These are phyloP conservation scores for Acipenser transmontanus DNA, from an alignment of 2,797 vertebrate species.

Conservation along the genomic window DNA sequence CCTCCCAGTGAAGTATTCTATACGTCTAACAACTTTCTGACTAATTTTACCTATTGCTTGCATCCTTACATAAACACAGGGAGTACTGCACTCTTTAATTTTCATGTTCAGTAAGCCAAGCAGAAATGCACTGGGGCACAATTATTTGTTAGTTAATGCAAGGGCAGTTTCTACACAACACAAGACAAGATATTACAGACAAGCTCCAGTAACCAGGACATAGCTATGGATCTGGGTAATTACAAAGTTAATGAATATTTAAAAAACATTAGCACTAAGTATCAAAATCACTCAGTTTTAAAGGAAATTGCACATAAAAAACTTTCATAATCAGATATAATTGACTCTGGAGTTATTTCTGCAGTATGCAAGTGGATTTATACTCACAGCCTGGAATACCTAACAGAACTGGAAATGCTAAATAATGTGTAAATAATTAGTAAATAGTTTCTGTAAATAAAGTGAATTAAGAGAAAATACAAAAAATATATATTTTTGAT, in stretches of 20 bases:
- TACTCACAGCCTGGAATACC: too few species aligned
- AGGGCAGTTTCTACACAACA: background rate
- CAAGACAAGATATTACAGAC: background rate
- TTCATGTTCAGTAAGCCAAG: background rate
- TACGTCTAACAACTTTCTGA: too few species aligned
- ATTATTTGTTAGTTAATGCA: conserved; percentile 1
- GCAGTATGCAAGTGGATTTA: background rate
- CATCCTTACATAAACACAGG: background rate
- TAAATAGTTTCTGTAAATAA: too few species aligned
- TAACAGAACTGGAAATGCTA: too few species aligned
- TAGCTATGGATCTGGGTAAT: conserved; percentile 12
- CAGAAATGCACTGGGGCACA: background rate
- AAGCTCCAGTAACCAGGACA: background rate
- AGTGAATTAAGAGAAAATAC: too few species aligned
- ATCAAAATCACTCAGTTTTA: conserved; percentile 3
- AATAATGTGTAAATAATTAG: too few species aligned
- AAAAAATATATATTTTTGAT: too few species aligned
- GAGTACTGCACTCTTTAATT: background rate
- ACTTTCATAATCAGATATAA: too few species aligned
- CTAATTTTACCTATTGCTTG: background rate
- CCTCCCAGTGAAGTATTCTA: too few species aligned
- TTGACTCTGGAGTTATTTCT: too few species aligned
- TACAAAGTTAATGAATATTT: conserved; percentile 10
- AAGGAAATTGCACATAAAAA: conserved; percentile 2
- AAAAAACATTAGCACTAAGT: background rate